Evolutionary conservation across 2,113 vertebrate species (phyloP).

Genomic region (Sinocyclocheilus rhinocerous): DNA sequence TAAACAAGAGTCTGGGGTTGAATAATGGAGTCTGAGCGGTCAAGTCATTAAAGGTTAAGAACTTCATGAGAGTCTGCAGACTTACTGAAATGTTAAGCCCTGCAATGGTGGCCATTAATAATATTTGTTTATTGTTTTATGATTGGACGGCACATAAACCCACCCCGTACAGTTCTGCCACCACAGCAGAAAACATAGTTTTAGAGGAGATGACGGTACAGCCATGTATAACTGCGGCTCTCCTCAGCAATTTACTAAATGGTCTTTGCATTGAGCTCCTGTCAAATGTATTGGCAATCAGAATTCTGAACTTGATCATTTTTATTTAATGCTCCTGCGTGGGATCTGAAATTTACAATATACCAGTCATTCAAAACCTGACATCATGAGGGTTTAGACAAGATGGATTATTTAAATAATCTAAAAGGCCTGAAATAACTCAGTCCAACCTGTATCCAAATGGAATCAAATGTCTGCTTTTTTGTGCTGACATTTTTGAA

Average conservation of each 20-base stretch:
- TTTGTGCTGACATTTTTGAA: background rate
- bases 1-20: background rate
- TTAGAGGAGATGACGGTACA: conserved; percentile 24
- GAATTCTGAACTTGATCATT: conserved; percentile 23
- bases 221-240: background rate
- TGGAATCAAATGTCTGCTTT: background rate
- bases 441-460: background rate
- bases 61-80: conserved; percentile 22
- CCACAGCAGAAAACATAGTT: conserved; percentile 28
- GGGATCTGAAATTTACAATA: conserved; percentile 36
- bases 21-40: conserved; percentile 8
- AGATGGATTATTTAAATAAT: conserved; percentile 9
- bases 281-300: conserved; percentile 45
- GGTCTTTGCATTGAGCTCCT: conserved; percentile 53
- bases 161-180: conserved; percentile 5
- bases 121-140: conserved; percentile 34
- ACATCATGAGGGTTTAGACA: conserved; percentile 9
- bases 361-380: conserved; percentile 14
- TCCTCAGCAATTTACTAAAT: conserved; percentile 41
- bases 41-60: conserved; percentile 5
- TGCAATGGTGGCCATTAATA: conserved; percentile 36
- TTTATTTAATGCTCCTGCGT: conserved; percentile 46
- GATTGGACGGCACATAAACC: conserved; percentile 28
- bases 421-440: background rate
- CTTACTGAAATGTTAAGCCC: conserved; percentile 21